phyloP scores from a whole-genome alignment of 2,797 vertebrate species.

The Schizopygopsis malacanthus region DNA sequence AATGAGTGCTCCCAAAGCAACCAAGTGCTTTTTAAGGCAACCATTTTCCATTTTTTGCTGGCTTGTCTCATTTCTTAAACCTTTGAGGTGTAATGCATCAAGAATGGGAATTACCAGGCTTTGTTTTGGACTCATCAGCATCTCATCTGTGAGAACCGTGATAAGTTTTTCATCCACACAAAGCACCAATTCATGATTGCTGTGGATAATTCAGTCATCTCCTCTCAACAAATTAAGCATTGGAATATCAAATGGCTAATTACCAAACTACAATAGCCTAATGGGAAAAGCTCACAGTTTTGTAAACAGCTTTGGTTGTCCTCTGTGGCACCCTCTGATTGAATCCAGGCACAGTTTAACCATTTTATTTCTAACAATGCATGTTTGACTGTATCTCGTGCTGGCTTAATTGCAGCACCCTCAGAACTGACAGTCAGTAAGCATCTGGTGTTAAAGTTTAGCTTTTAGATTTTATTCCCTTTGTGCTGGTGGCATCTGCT shows the following conservation, averaged over 20 bases:
- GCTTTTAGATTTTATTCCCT: not conserved
- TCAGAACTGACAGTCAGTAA: conserved; percentile 32
- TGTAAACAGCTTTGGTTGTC: not conserved
- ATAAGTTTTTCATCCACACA: not conserved
- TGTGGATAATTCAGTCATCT: not conserved
- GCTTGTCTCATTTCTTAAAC: not conserved
- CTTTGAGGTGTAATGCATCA: not conserved
- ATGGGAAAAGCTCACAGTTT: not conserved
- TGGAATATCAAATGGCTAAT: not conserved
- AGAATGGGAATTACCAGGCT: not conserved
- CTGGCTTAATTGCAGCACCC: conserved; percentile 43
- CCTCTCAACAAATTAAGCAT: not conserved
- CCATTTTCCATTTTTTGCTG: not conserved
- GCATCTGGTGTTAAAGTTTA: conserved; percentile 44
- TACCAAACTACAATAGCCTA: not conserved
- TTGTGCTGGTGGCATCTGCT: conserved; percentile 45
- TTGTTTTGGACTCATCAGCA: not conserved
- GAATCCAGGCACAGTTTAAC: not conserved
- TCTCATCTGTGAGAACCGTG: not conserved
- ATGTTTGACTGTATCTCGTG: conserved; percentile 22
- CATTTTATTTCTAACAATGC: not conserved
- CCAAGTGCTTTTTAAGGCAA: no score
- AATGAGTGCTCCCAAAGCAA: no score
- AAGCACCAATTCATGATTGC: not conserved
- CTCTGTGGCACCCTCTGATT: not conserved